A percentile compares a stretch with the other conserved stretches of the same genome.
phyloP scores from a whole-genome alignment of 2,888 invertebrate genomes.

The Caenorhabditis plicata region DNA sequence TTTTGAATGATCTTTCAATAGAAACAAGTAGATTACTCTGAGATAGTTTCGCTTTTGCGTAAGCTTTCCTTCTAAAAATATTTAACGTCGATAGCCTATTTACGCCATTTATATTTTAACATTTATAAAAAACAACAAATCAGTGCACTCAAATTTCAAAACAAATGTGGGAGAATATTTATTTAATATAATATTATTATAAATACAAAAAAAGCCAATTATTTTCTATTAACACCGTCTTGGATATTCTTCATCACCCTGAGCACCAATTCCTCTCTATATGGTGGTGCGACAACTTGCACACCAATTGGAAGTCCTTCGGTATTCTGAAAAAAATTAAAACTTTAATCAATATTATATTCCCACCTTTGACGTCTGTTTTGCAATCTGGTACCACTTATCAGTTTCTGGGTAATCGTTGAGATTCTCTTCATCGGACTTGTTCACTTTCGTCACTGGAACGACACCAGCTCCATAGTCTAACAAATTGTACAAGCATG shows the following conservation, averaged over 20 bases:
- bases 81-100: too few relatives aligned
- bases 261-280: constrained; percentile 49
- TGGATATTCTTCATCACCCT: constrained; percentile 54
- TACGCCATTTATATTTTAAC: too few relatives aligned
- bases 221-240: constrained; percentile 34
- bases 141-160: too few relatives aligned
- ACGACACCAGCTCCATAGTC: constrained; percentile 66
- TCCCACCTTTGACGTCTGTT: constrained; percentile 34
- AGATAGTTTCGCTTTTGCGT: too few relatives aligned
- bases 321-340: too few relatives aligned
- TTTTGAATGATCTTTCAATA: too few relatives aligned
- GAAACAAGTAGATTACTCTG: too few relatives aligned
- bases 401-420: constrained; percentile 48
- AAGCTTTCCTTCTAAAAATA: too few relatives aligned
- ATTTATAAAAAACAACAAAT: too few relatives aligned
- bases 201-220: constrained; percentile 1
- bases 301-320: constrained; percentile 58
- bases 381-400: constrained; percentile 46
- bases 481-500: constrained; percentile 64
- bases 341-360: too few relatives aligned
- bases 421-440: constrained; percentile 46
- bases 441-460: constrained; percentile 62
- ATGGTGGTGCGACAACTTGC: constrained; percentile 58
- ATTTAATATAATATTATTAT: too few relatives aligned
- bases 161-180: too few relatives aligned